Percentiles rank a stretch among this genome's conserved stretches.
These are phyloP conservation scores for Erythrocercus mccallii DNA, from an alignment of 2,113 vertebrate genomes.

Conservation along the genomic window DNA sequence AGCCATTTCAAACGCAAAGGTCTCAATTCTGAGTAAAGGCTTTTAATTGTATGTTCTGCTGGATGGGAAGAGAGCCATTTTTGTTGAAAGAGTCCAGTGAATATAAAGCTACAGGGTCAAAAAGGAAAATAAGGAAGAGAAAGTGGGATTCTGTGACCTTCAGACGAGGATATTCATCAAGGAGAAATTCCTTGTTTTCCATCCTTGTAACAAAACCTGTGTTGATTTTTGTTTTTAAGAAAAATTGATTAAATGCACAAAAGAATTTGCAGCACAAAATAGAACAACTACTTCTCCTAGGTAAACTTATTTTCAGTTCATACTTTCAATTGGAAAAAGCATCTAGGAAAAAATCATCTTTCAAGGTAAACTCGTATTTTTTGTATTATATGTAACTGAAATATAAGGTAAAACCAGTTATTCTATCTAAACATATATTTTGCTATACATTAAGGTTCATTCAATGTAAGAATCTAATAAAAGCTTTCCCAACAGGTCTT, in stretches of 20 bases:
- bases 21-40: not conserved
- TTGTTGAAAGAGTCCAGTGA: not conserved
- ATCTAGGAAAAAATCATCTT: not conserved
- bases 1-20: not conserved
- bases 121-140: not conserved
- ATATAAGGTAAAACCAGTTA: not conserved
- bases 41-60: not conserved
- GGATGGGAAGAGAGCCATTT: not conserved
- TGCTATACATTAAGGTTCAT: not conserved
- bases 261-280: not conserved
- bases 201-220: not conserved
- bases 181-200: not conserved
- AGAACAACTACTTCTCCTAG: not conserved
- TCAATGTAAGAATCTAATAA: not conserved
- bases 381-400: not conserved
- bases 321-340: not conserved
- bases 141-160: not conserved
- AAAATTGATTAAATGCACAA: not conserved
- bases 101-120: not conserved
- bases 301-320: not conserved
- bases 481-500: constrained; percentile 6
- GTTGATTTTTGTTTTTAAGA: not conserved
- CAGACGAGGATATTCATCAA: not conserved
- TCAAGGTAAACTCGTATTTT: not conserved
- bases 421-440: not conserved